Evolutionary conservation across 1,140 invertebrate genomes (phyloP).

Genomic region (Sitophilus oryzae): DNA sequence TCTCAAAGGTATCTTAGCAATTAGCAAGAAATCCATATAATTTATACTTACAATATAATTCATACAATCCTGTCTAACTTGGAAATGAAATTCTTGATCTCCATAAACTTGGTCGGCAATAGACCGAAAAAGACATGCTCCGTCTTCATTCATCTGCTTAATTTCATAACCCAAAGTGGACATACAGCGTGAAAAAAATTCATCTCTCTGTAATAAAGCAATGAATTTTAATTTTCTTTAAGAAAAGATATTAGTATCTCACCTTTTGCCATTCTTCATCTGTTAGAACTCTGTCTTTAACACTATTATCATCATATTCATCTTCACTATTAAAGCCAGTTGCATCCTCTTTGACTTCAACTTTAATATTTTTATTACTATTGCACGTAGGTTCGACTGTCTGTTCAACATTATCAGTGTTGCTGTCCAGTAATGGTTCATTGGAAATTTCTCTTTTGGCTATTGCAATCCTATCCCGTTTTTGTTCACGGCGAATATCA

Average conservation of each 20-base stretch:
- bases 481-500: constrained; percentile 33
- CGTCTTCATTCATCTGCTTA: constrained; percentile 88
- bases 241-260: constrained; percentile 4
- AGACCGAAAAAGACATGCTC: constrained; percentile 87
- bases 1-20: background rate
- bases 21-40: constrained; percentile 45
- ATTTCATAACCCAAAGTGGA: constrained; percentile 71
- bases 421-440: constrained; percentile 30
- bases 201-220: constrained; percentile 37
- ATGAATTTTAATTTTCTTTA: background rate
- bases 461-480: constrained; percentile 32
- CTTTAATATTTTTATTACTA: constrained; percentile 31
- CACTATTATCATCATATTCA: constrained; percentile 39
- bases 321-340: constrained; percentile 44
- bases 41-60: constrained; percentile 77
- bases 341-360: constrained; percentile 37
- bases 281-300: constrained; percentile 33
- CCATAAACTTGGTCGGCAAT: constrained; percentile 92
- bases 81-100: constrained; percentile 86
- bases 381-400: constrained; percentile 29
- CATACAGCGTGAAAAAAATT: constrained; percentile 64
- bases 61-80: constrained; percentile 83
- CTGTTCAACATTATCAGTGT: constrained; percentile 25
- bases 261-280: constrained; percentile 43
- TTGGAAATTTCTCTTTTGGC: constrained; percentile 31